phyloP scores from a whole-genome alignment of 2,888 invertebrate species.

The Aleiodes testaceus region DNA sequence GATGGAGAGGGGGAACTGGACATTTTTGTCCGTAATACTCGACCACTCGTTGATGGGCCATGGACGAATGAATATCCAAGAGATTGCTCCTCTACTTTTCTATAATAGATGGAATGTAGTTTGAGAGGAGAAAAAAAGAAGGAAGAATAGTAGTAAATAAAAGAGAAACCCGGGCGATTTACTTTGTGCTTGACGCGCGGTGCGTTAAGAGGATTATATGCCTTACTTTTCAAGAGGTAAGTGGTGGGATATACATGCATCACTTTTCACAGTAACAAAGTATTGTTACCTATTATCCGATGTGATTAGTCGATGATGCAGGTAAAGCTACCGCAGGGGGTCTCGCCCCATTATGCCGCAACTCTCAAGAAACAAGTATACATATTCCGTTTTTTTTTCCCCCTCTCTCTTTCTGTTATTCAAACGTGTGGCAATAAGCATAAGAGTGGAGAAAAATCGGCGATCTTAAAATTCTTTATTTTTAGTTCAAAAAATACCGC shows the following conservation, averaged over 20 bases:
- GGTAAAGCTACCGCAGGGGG: slow-evolving; percentile 72
- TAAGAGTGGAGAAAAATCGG: background rate
- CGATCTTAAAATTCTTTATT: slow-evolving; percentile 13
- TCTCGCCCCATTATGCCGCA: slow-evolving; percentile 62
- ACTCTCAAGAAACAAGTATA: slow-evolving; percentile 49
- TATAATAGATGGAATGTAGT: slow-evolving; percentile 18
- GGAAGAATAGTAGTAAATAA: background rate
- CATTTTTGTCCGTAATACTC: slow-evolving; percentile 27
- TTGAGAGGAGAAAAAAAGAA: background rate
- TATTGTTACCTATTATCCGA: slow-evolving; percentile 71
- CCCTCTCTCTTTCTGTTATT: slow-evolving; percentile 36
- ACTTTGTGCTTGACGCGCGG: slow-evolving; percentile 69
- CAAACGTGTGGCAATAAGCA: slow-evolving; percentile 36
- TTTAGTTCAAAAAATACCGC: slow-evolving; percentile 40
- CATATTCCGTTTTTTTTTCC: slow-evolving; percentile 33
- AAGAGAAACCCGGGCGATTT: slow-evolving; percentile 55
- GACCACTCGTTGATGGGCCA: slow-evolving; percentile 34
- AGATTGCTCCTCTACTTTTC: slow-evolving; percentile 54
- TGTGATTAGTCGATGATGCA: slow-evolving; percentile 73
- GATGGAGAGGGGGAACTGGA: slow-evolving; percentile 12
- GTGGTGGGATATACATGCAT: slow-evolving; percentile 65
- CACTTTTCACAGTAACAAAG: slow-evolving; percentile 68
- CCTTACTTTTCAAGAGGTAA: slow-evolving; percentile 58
- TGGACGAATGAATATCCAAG: slow-evolving; percentile 49
- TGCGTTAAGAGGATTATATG: slow-evolving; percentile 71